Evolutionary conservation across 2,113 vertebrate species (phyloP), one percentile per base, ranked within the genome.

Genomic region (Corydoras sp.): DNA sequence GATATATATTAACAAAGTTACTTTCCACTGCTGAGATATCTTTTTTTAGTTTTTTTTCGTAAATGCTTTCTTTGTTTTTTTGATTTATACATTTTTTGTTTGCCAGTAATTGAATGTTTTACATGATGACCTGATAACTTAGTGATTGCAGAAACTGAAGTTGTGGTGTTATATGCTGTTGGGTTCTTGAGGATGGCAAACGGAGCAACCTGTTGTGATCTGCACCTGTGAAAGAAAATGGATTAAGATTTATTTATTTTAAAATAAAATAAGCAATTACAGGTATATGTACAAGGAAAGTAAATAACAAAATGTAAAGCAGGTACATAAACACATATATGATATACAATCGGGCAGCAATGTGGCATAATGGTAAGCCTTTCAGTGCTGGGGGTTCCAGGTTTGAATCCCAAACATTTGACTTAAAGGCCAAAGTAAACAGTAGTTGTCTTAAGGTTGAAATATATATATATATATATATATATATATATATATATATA

Each of bases 221-320:
- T 89, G 76, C 89, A 91, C 83, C 87, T 91, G 60, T 32, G 30
- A 55, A 6, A 43, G 56, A 29, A 74, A 43, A 81, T 56, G 7
- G 35, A 8, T 43, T 43, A 43, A 4, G 2, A 8, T 0, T 35
- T 2, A 43, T 43, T 5, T 8, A 43, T 43, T 43, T 43, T 5
- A 2, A 43, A 43, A 43, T 43, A 43, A 43, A 43, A 43, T 43
- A 5, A 43, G 35, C 35, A 43, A 43, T 24, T 24, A 24, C 18
- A 24, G 18, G 18, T 24, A 24, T 24, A 24, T 24, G 18, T 24
- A 24, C 18, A 24, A 24, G 18, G 18, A 24, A 1, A 24, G 18
- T 10, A 13, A 55, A 51, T 51, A 51, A 51, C 49, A 9, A 7
- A 51, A 51, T 51, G 49, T 51, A 51, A 51, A 51, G 7, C 7